Percentiles rank a stretch among this genome's conserved stretches.
Evolutionary conservation across 2,113 vertebrate genomes (phyloP).

Genomic region (Pipa parva): DNA sequence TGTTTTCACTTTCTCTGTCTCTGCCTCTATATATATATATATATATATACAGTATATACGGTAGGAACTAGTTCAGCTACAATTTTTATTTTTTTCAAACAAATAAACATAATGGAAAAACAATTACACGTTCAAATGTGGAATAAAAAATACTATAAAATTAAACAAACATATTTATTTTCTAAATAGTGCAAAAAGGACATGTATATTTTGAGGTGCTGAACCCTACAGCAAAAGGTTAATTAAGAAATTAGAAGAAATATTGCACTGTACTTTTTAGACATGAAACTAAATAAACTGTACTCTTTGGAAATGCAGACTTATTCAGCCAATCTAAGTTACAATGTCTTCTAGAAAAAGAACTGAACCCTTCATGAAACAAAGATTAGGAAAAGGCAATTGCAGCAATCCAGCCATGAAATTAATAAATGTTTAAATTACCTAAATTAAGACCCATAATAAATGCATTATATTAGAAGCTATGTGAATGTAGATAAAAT

Average conservation of each 20-base stretch:
- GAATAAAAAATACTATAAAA: not conserved
- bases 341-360: conserved; percentile 12
- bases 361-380: conserved; percentile 33
- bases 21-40: no score
- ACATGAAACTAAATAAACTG: not conserved
- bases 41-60: no score
- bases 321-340: not conserved
- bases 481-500: conserved; percentile 35
- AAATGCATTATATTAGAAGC: conserved; percentile 37
- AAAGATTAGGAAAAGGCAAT: conserved; percentile 37
- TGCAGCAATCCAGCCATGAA: conserved; percentile 39
- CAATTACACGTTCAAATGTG: no score
- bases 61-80: no score
- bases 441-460: conserved; percentile 38
- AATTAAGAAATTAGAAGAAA: not conserved
- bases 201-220: not conserved
- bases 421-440: conserved; percentile 44
- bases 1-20: no score
- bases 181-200: not conserved
- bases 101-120: no score
- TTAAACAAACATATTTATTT: not conserved
- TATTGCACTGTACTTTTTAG: not conserved
- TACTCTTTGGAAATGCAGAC: not conserved
- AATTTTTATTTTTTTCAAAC: no score
- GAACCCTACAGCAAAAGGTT: not conserved